Base-by-base conservation (phyloP, 2,888 invertebrate species). In the Merodon equestris region DNA sequence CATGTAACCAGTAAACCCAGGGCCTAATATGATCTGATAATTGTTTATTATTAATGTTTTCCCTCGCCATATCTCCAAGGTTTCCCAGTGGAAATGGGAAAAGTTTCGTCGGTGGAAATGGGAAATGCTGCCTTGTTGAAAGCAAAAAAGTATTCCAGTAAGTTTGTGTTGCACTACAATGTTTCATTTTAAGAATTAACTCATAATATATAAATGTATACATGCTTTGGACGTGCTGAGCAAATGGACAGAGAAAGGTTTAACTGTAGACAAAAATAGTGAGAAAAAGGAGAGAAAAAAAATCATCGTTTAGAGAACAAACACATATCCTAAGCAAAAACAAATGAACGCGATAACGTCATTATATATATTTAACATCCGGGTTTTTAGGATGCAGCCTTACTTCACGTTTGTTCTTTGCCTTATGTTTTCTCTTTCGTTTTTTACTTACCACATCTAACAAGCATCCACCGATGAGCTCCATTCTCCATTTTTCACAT, bases 281-380 rank as follows among this genome's bases (percentile, higher is more conserved):
- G 7, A 12, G 17, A 12, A 58, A 60, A 61, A 47, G 54, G 44
- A 51, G 44, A 44, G 44, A 7, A 27, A 27, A 1, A 15, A 63
- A 71, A 71, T 72, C 63, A 56, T 56, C 7, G 2, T 72, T 64
- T 57, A 50, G 19, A 58, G 15, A 40, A 45, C 42, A 44, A 36
- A 42, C 66, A 51, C 58, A 66, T 51, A 38, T 58, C 66, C 47
- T 50, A 72, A 48, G 51, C 42, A 53, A 66, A 72, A 66, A 64
- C 48, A 58, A 53, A 45, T 51, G 57, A 72, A 58, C 72, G 66
- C n/a, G 72, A 66, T 72, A 72, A 72, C 64, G 57, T 45, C 57
- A 72, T 72, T 72, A 57, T 72, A 64, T 51, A 72, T 50, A 56
- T 27, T 72, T 57, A 64, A 64, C 71, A 57, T 56, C 57, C 54